Evolutionary conservation across 2,113 vertebrate species (phyloP).

Genomic region (Elaphurus davidianus): DNA sequence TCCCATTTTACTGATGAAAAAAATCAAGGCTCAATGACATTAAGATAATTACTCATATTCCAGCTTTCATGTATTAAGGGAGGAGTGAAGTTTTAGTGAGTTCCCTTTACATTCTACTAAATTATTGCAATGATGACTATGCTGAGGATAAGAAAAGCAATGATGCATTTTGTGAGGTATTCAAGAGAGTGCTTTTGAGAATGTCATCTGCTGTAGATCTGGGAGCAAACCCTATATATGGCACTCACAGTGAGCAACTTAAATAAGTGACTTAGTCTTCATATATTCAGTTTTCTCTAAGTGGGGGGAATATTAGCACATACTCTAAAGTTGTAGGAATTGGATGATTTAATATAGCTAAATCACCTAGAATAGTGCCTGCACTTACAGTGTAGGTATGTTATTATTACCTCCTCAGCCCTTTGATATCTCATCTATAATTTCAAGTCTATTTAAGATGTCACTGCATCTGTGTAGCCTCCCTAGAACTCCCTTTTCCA

Average conservation of each 20-base stretch:
- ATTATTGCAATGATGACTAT: background rate
- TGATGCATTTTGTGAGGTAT: too few species aligned
- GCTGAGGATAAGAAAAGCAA: background rate
- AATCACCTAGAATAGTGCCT: background rate
- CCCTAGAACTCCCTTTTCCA: background rate
- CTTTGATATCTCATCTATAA: background rate
- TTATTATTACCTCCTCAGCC: background rate
- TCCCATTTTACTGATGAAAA: background rate
- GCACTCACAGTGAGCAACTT: background rate
- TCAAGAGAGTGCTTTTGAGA: background rate
- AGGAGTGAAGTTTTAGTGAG: background rate
- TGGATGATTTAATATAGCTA: background rate
- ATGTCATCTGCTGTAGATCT: background rate
- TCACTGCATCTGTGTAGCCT: background rate
- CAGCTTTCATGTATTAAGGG: background rate
- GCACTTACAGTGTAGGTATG: fast-evolving
- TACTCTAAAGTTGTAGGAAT: background rate
- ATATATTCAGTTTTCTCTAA: background rate
- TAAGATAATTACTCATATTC: background rate
- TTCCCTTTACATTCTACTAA: background rate
- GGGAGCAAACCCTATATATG: background rate
- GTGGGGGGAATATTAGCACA: background rate
- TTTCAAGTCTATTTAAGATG: background rate
- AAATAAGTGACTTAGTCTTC: background rate
- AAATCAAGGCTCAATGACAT: background rate